A percentile compares a stretch with the other conserved stretches of the same genome.
phyloP scores from a whole-genome alignment of 2,113 vertebrate species.

The Poeciliopsis retropinna region DNA sequence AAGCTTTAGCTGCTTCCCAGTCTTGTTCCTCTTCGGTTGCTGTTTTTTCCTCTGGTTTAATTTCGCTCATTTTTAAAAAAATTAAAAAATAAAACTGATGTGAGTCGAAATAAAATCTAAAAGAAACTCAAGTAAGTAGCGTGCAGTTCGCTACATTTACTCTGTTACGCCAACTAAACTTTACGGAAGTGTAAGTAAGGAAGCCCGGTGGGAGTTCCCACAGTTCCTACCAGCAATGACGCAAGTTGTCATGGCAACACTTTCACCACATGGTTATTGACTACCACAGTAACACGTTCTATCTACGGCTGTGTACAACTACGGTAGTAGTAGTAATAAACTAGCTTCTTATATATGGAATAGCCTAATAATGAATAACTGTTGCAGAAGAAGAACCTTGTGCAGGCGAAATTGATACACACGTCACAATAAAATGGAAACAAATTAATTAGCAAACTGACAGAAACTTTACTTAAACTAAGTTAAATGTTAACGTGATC shows the following conservation, averaged over 20 bases:
- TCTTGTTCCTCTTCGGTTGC: conserved; percentile 65
- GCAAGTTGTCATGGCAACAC: not conserved
- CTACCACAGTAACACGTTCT: too few relatives aligned
- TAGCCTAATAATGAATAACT: too few relatives aligned
- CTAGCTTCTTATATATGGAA: too few relatives aligned
- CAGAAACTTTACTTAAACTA: not conserved
- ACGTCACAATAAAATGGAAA: not conserved
- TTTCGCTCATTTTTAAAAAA: conserved; percentile 68
- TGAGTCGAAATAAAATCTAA: not conserved
- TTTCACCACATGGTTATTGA: not conserved
- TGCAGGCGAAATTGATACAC: not conserved
- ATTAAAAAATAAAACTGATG: not conserved
- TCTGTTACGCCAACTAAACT: not conserved
- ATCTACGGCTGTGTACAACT: too few relatives aligned
- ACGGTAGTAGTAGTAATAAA: too few relatives aligned
- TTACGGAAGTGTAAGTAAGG: conserved; percentile 46
- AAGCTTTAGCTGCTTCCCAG: conserved; percentile 81
- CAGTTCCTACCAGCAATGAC: conserved; percentile 29
- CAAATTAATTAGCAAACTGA: not conserved
- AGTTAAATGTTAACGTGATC: not conserved
- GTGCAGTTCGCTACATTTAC: not conserved
- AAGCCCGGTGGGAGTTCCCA: conserved; percentile 27
- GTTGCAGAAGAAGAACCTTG: not conserved
- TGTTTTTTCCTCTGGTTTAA: conserved; percentile 11
- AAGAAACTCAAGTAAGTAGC: rapidly evolving